These are phyloP conservation scores for Lysandra bellargus DNA, from an alignment of 2,888 invertebrate species.

Conservation along the genomic window DNA sequence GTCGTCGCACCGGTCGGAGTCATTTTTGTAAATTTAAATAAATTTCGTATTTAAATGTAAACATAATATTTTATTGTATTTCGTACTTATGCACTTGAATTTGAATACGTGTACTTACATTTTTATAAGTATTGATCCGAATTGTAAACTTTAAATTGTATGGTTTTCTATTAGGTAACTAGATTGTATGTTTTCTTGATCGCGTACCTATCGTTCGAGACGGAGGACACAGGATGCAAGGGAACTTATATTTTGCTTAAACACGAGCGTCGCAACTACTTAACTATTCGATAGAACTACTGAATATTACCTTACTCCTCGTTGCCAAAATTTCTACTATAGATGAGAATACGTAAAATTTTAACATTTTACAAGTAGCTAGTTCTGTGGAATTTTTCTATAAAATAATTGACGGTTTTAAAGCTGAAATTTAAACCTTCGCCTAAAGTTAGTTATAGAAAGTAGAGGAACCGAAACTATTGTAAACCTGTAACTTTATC, in stretches of 20 bases:
- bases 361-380: conserved; percentile 70
- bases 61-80: conserved; percentile 30
- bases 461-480: conserved; percentile 66
- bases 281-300: conserved; percentile 57
- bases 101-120: conserved; percentile 27
- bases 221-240: conserved; percentile 53
- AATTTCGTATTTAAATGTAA: conserved; percentile 25
- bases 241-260: conserved; percentile 71
- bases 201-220: not conserved
- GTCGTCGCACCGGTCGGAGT: not conserved
- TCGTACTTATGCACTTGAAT: conserved; percentile 28
- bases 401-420: conserved; percentile 48
- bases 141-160: conserved; percentile 16
- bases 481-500: conserved; percentile 58
- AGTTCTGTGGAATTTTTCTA: conserved; percentile 61
- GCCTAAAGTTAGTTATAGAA: conserved; percentile 51
- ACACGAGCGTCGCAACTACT: conserved; percentile 47
- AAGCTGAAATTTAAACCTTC: conserved; percentile 52
- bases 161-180: conserved; percentile 8
- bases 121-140: conserved; percentile 17
- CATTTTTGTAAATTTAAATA: conserved; percentile 23
- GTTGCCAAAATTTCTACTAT: conserved; percentile 73
- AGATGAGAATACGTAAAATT: conserved; percentile 66
- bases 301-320: conserved; percentile 57
- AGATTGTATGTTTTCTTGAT: not conserved